These are phyloP conservation scores for Salvator merianae DNA, from an alignment of 2,113 vertebrate genomes.

Conservation along the genomic window DNA sequence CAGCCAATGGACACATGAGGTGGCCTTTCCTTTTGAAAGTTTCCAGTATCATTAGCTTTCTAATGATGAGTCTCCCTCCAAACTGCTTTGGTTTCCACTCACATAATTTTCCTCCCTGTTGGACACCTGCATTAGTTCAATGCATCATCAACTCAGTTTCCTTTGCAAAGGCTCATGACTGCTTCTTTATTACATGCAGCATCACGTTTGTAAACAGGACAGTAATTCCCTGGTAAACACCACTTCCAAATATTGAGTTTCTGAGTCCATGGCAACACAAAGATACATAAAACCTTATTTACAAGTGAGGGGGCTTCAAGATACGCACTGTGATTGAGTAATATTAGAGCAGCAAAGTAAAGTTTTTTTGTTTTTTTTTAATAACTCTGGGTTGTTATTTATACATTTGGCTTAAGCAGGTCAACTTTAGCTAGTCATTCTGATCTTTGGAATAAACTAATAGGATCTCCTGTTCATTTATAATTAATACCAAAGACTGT, in stretches of 20 bases:
- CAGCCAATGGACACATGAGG: accelerated
- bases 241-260: background rate
- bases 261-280: background rate
- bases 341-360: background rate
- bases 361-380: background rate
- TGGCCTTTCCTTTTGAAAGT: background rate
- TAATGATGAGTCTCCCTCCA: background rate
- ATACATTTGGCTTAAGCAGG: background rate
- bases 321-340: background rate
- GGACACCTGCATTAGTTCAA: background rate
- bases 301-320: conserved; percentile 12
- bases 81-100: background rate
- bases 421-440: background rate
- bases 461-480: background rate
- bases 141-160: background rate
- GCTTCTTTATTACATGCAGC: background rate
- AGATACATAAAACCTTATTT: conserved; percentile 18
- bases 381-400: background rate
- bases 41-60: background rate
- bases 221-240: background rate
- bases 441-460: background rate
- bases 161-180: background rate
- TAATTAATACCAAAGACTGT: background rate
- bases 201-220: background rate
- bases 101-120: background rate